phyloP scores from a whole-genome alignment of 2,888 invertebrate species.

The Cryptocephalus moraei region DNA sequence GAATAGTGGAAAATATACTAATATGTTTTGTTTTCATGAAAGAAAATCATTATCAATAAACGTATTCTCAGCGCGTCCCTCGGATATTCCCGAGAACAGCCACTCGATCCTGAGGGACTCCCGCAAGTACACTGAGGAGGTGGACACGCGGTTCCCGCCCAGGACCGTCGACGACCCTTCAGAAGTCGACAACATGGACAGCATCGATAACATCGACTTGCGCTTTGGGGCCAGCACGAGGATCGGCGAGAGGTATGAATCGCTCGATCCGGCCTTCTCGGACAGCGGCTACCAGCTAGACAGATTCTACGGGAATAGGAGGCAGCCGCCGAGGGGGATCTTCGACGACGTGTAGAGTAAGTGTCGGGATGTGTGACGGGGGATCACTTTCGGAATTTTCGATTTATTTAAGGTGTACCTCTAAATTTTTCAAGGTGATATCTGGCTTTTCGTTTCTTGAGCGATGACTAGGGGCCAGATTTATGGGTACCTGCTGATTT shows the following conservation, averaged over 20 bases:
- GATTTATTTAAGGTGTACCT: too few species aligned
- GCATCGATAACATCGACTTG: conserved; percentile 39
- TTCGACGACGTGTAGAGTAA: conserved; percentile 67
- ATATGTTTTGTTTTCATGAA: too few species aligned
- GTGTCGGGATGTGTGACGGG: neutral
- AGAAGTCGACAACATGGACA: too few species aligned
- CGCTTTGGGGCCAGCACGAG: conserved; percentile 58
- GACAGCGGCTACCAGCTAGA: conserved; percentile 33
- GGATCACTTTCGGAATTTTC: too few species aligned
- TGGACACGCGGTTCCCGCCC: conserved; percentile 34
- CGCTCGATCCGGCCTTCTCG: conserved; percentile 10
- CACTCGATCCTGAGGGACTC: conserved; percentile 41
- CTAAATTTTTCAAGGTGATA: too few species aligned
- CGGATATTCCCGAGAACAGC: conserved; percentile 58
- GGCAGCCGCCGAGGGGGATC: conserved; percentile 55
- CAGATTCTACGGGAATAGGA: conserved; percentile 20
- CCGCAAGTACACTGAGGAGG: conserved; percentile 20
- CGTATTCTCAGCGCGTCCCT: conserved; percentile 41
- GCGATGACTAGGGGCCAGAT: too few species aligned
- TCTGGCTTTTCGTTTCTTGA: too few species aligned
- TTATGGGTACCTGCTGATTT: too few species aligned
- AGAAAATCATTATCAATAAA: neutral
- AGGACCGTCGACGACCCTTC: conserved; percentile 26
- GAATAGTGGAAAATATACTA: too few species aligned
- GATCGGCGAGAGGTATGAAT: conserved; percentile 26